Evolutionary conservation across 2,113 vertebrate species (phyloP).

Genomic region (Caloenas nicobarica): DNA sequence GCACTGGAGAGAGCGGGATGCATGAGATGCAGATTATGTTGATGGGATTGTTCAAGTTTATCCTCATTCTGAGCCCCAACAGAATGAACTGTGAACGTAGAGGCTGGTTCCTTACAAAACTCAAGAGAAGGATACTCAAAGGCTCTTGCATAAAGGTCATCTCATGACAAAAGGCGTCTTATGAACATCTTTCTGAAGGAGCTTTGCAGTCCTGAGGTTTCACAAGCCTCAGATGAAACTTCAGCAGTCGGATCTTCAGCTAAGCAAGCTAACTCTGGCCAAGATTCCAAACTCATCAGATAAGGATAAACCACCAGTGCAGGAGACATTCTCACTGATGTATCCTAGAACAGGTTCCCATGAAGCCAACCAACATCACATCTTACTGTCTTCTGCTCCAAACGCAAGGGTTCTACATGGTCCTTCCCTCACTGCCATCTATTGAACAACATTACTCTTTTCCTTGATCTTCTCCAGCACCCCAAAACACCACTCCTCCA

Average conservation of each 20-base stretch:
- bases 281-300: background rate
- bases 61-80: background rate
- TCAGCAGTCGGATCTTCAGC: rapidly evolving
- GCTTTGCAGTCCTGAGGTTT: background rate
- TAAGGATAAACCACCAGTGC: background rate
- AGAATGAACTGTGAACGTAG: background rate
- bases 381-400: background rate
- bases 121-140: background rate
- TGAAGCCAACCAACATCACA: background rate
- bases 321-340: background rate
- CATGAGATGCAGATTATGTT: background rate
- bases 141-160: background rate
- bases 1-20: background rate
- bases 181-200: background rate
- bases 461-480: background rate
- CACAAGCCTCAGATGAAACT: background rate
- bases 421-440: too few relatives aligned
- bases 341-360: background rate
- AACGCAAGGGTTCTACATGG: rapidly evolving
- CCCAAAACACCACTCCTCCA: background rate
- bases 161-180: background rate
- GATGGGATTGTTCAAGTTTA: background rate
- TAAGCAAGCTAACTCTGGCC: background rate
- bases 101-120: background rate
- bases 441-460: rapidly evolving